phyloP scores from a whole-genome alignment of 1,140 invertebrate genomes.

The Drosophila insularis region DNA sequence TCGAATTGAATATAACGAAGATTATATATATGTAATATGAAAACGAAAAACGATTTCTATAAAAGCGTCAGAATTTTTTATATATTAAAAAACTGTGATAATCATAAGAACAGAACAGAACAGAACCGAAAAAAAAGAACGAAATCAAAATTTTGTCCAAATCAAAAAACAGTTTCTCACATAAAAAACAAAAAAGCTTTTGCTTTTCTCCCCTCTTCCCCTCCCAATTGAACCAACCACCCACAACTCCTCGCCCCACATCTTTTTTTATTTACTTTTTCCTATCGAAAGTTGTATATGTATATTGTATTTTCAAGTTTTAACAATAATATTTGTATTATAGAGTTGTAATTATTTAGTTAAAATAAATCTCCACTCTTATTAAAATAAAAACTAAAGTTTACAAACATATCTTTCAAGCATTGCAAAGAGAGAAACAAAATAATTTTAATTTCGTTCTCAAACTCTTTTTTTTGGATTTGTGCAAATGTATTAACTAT shows the following conservation, averaged over 20 bases:
- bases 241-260: neutral
- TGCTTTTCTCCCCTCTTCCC: neutral
- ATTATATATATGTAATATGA: neutral
- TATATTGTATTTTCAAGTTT: slow-evolving; percentile 57
- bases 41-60: slow-evolving; percentile 60
- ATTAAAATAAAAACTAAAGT: slow-evolving; percentile 22
- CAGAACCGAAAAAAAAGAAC: slow-evolving; percentile 22
- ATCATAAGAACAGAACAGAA: slow-evolving; percentile 66
- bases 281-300: slow-evolving; percentile 57
- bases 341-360: slow-evolving; percentile 77
- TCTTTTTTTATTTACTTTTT: neutral
- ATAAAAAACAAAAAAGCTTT: slow-evolving; percentile 6
- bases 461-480: too few species aligned
- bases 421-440: neutral
- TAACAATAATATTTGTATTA: slow-evolving; percentile 76
- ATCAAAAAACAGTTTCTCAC: slow-evolving; percentile 30
- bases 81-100: slow-evolving; percentile 81
- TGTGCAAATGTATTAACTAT: slow-evolving; percentile 43
- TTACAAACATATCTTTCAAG: neutral
- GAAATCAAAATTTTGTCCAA: slow-evolving; percentile 37
- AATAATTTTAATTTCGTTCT: too few species aligned
- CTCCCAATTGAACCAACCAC: neutral
- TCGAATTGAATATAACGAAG: slow-evolving; percentile 21
- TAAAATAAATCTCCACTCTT: slow-evolving; percentile 58
- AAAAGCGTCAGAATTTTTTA: slow-evolving; percentile 58